These are phyloP conservation scores for Flabesymbios commensalis DNA, from an alignment of 2,888 invertebrate species.

Conservation along the genomic window DNA sequence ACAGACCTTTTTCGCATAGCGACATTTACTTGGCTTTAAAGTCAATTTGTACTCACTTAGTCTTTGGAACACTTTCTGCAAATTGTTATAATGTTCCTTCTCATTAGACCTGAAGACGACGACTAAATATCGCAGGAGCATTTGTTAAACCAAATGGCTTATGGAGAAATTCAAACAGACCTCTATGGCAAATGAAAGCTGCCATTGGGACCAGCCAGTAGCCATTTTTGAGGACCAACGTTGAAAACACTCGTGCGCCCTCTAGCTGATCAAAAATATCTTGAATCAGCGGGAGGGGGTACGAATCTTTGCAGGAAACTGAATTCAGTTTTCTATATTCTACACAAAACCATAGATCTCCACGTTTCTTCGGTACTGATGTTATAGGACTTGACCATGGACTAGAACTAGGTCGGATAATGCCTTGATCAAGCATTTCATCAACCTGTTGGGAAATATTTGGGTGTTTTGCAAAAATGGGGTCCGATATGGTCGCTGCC, in stretches of 20 bases:
- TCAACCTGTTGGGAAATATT: too few species aligned
- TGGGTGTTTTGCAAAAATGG: too few species aligned
- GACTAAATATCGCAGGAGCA: neutral
- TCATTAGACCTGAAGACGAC: neutral
- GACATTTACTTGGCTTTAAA: constrained; percentile 4
- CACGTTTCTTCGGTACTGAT: too few species aligned
- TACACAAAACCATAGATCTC: constrained; percentile 4
- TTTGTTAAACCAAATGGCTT: neutral
- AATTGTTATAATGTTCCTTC: neutral
- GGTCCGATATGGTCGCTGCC: too few species aligned
- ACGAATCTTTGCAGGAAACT: neutral
- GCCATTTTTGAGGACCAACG: neutral
- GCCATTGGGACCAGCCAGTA: constrained; percentile 6
- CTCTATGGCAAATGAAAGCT: constrained; percentile 1
- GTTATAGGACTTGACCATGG: too few species aligned
- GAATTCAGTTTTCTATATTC: constrained; percentile 3
- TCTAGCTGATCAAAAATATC: neutral
- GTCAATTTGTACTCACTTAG: neutral
- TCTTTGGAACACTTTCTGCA: neutral
- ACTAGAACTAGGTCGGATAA: too few species aligned
- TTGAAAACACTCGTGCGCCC: neutral
- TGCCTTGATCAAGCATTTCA: too few species aligned
- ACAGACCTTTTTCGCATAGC: neutral
- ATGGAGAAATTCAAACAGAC: neutral
- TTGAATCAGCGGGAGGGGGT: neutral